Evolutionary conservation across 2,888 invertebrate species (phyloP), one percentile per base, ranked within the genome.

Genomic region (Panzeria rudis): DNA sequence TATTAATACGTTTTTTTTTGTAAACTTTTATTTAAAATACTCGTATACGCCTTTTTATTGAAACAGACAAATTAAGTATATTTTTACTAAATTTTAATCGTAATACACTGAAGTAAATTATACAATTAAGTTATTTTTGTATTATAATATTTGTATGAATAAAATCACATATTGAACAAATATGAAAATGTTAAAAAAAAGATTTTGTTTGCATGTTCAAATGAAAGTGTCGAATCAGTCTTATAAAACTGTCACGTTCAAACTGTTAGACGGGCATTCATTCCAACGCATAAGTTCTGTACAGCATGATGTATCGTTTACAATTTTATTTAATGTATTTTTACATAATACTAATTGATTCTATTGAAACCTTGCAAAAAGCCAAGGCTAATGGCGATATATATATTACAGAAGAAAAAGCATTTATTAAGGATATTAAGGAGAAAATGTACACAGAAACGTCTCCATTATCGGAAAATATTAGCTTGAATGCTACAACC

Each of bases 361-460:
- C 44, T 0, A 54, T n/a, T 13, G 59, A 66, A n/a, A 8, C 29
- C n/a, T 73, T 68, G 2, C 72, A 77, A 68, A 83, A 76, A n/a
- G 89, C 90, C 38, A 90, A 86, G 86, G 86, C 91, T 77, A 91
- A 90, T 86, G 91, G 91, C 13, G 91, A 90, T 83, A 87, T 90
- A 78, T 82, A 90, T 73, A 88, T 87, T 5, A 61, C 88, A n/a
- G 87, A 83, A 17, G 84, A 78, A 23, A 68, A 66, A 4, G 87
- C 88, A 86, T 88, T 89, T 52, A 87, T 87, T 52, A 86, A 89
- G 62, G 89, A 82, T n/a, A 84, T 75, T 17, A 62, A 69, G 47
- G 8, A 47, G 66, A 41, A 69, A 61, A 81, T 72, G 66, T n/a
- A 54, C 29, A 80, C 77, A 0, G 84, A 81, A 23, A 38, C 68